A percentile compares a stretch with the other conserved stretches of the same genome.
These are phyloP conservation scores for Montipora cactus DNA, from an alignment of 64 coral and sea anemone genomes.

Conservation along the genomic window DNA sequence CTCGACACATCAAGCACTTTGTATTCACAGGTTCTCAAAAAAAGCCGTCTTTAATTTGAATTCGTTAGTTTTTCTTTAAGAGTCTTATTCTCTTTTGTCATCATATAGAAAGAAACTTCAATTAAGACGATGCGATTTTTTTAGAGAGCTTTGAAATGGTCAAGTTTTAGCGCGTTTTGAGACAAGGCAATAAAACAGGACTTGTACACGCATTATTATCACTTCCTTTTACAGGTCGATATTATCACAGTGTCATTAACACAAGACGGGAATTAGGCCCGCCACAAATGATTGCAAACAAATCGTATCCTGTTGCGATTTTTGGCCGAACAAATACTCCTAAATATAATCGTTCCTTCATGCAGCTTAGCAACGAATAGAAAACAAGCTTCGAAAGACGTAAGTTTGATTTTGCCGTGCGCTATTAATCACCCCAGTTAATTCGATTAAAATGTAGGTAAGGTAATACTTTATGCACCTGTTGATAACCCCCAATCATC, in stretches of 20 bases:
- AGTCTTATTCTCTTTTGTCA: background rate
- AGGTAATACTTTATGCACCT: constrained; percentile 51
- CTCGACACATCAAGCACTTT: constrained; percentile 28
- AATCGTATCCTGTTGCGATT: constrained; percentile 47
- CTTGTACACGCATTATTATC: background rate
- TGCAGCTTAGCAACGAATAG: constrained; percentile 20
- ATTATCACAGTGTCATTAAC: constrained; percentile 32
- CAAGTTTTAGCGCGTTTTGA: background rate
- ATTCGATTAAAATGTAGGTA: constrained; percentile 78
- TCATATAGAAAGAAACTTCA: background rate
- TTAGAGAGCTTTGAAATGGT: background rate
- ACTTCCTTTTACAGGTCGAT: constrained; percentile 15
- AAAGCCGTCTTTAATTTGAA: constrained; percentile 27
- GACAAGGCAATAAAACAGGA: background rate
- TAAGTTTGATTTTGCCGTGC: constrained; percentile 48
- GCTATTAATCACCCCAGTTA: constrained; percentile 47
- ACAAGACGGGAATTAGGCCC: constrained; percentile 10
- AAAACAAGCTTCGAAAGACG: background rate
- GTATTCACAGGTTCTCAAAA: constrained; percentile 13
- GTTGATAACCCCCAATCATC: constrained; percentile 41
- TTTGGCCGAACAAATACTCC: background rate
- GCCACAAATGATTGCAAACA: constrained; percentile 34
- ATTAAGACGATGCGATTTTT: background rate
- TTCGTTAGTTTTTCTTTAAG: background rate
- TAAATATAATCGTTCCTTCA: constrained; percentile 45